Evolutionary conservation across 1,140 invertebrate genomes (phyloP), one percentile per base, ranked within the genome.

Genomic region (Drosophila guanche): DNA sequence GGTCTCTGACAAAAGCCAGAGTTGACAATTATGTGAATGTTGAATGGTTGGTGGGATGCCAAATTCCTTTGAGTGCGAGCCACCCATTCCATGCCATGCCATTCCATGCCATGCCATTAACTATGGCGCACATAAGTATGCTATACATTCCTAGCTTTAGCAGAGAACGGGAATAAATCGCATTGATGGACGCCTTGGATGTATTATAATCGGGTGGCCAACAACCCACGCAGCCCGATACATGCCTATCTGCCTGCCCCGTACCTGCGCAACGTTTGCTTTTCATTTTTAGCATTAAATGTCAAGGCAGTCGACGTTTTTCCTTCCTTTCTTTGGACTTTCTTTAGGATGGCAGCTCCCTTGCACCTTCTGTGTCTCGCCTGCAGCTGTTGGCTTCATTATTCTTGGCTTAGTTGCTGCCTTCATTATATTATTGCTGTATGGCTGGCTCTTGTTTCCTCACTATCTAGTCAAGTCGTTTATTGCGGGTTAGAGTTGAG

Each of bases 391-490:
- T 75, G 59, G 40, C 8, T 54, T 40, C 52, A 12, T 48, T 68
- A 8, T 47, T 42, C 42, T 54, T 52, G 54, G 56, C 56, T 46
- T 76, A 73, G 58, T 62, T 68, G 58, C 51, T 66, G 47, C 50
- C 27, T 56, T 69, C 74, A 75, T 78, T 75, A 60, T 78, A 78
- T 86, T 86, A 86, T 63, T 78, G 53, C 83, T 67, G 77, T 74
- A 47, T 77, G 81, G 43, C 63, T 85, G 80, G 46, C 42, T 73
- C 58, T 70, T 74, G 68, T 73, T 62, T 74, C 42, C 29, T 6
- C 59, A 54, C 27, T 25, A 10, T 40, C 25, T 43, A 6, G 55
- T 40, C 25, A 41, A 6, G 55, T 48, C 29, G 52, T 53, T 45
- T 57, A 51, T 68, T 68, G 62, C 53, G 42, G 73, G 53, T 77